These are phyloP conservation scores for Orgyia antiqua DNA, from an alignment of 2,888 invertebrate genomes.

Conservation along the genomic window DNA sequence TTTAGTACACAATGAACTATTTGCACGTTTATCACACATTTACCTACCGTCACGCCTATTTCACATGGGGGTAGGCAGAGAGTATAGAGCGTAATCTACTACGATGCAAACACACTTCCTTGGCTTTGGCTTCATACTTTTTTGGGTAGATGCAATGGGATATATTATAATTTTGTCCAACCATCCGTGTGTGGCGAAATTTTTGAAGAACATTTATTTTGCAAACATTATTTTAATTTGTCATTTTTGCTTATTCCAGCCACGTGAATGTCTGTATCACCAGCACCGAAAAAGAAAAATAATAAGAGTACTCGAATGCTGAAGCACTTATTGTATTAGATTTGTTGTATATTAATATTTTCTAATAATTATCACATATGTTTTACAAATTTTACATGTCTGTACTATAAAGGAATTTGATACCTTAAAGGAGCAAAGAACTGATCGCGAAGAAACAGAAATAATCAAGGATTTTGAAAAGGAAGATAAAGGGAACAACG, in stretches of 20 bases:
- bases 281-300: constrained; percentile 33
- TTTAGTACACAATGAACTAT: too few species aligned
- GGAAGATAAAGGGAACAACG: constrained; percentile 17
- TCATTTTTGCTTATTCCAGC: constrained; percentile 45
- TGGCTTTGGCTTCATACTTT: too few species aligned
- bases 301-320: constrained; percentile 20
- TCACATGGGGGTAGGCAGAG: too few species aligned
- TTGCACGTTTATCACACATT: too few species aligned
- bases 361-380: constrained; percentile 8
- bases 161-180: too few species aligned
- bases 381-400: constrained; percentile 59
- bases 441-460: constrained; percentile 13
- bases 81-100: too few species aligned
- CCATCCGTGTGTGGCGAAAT: too few species aligned
- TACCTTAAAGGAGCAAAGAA: constrained; percentile 23
- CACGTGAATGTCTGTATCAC: constrained; percentile 52
- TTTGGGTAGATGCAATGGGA: too few species aligned
- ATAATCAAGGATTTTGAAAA: constrained; percentile 6
- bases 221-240: too few species aligned
- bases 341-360: constrained; percentile 5
- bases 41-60: too few species aligned
- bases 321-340: constrained; percentile 18
- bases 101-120: too few species aligned
- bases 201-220: too few species aligned
- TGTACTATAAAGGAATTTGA: constrained; percentile 58